Conservation (phyloP, 1,140 invertebrate genomes). For the Leptinotarsa lineolata region DNA sequence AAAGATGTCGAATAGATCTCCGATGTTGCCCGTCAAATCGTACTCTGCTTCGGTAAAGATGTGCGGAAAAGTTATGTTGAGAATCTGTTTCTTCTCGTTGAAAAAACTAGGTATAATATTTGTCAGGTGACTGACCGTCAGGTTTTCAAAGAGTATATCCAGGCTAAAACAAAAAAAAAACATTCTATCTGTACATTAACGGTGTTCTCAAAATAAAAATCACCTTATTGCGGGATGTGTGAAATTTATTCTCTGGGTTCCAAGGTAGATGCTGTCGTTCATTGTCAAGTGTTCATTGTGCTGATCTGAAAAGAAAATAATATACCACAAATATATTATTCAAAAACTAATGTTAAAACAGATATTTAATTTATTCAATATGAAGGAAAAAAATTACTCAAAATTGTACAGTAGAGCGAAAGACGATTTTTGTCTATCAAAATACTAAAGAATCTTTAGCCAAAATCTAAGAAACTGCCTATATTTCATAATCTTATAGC, state of each 20-base stretch:
- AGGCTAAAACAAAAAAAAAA: neutral
- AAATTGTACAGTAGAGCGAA: too few relatives aligned
- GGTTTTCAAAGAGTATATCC: neutral
- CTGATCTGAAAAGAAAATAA: neutral
- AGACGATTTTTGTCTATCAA: too few relatives aligned
- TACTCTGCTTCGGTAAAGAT: constrained; percentile 1
- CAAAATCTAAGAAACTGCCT: too few relatives aligned
- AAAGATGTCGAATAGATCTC: constrained; percentile 23
- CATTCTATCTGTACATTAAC: neutral
- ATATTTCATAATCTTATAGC: too few relatives aligned
- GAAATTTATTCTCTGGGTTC: neutral
- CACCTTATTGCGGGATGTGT: constrained; percentile 14
- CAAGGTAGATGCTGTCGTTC: neutral
- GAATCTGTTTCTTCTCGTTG: neutral
- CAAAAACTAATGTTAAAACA: too few relatives aligned
- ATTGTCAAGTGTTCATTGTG: neutral
- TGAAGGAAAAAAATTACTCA: too few relatives aligned
- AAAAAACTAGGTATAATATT: neutral
- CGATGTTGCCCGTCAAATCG: constrained; percentile 12
- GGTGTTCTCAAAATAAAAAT: neutral
- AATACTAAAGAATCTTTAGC: too few relatives aligned
- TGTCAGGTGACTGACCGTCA: neutral
- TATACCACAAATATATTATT: neutral
- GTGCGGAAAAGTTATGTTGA: constrained; percentile 15
- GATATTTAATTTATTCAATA: too few relatives aligned